Percentiles rank a stretch among this genome's conserved stretches.
Conservation (phyloP, 2,888 invertebrate genomes). For the Trissolcus brochymenae region DNA sequence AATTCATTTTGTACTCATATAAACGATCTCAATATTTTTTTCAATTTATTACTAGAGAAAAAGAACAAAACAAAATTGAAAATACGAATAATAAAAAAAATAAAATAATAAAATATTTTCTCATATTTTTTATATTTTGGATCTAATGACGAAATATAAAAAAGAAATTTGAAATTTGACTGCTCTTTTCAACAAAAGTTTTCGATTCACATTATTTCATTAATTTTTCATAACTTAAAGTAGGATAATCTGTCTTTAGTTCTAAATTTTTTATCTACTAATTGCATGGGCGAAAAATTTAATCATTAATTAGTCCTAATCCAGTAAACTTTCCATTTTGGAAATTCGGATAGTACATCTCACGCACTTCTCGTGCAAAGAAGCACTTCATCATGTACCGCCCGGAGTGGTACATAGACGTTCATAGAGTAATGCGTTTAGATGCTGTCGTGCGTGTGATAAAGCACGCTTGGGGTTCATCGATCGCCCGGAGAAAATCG, state of each 20-base stretch:
- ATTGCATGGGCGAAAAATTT: no score
- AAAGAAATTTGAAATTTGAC: no score
- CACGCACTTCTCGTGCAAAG: slow-evolving; percentile 60
- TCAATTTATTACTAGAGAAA: not conserved
- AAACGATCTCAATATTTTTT: slow-evolving; percentile 16
- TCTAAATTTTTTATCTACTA: not conserved
- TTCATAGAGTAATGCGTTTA: slow-evolving; percentile 49
- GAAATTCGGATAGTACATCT: slow-evolving; percentile 53
- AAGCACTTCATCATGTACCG: slow-evolving; percentile 62
- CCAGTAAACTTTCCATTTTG: not conserved
- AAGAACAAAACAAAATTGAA: no score
- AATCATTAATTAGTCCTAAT: slow-evolving; percentile 30
- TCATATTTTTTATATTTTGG: no score
- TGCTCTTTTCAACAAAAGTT: no score
- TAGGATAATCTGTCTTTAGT: not conserved
- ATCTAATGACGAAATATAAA: no score
- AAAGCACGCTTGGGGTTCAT: slow-evolving; percentile 55
- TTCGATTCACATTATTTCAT: slow-evolving; percentile 8
- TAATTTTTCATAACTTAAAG: not conserved
- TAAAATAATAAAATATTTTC: no score
- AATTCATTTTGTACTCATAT: not conserved
- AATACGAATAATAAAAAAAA: no score
- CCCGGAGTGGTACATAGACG: slow-evolving; percentile 56
- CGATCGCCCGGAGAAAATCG: slow-evolving; percentile 54
- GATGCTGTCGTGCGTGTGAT: slow-evolving; percentile 52